These are phyloP conservation scores for Sterrhoptilus dennistouni DNA, from an alignment of 2,113 vertebrate genomes.

Conservation along the genomic window DNA sequence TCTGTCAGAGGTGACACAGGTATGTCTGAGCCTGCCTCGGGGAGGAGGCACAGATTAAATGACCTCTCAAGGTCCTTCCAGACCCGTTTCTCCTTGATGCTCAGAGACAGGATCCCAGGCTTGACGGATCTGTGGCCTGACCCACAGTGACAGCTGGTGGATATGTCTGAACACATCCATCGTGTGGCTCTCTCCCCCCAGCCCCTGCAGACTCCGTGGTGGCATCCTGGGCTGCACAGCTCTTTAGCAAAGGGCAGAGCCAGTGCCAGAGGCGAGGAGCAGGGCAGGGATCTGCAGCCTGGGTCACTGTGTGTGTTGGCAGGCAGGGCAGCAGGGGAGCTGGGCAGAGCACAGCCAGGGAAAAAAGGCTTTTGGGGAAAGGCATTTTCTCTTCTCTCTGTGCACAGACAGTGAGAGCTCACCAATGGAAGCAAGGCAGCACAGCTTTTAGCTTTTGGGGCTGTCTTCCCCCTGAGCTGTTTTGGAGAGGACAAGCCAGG, in stretches of 20 bases:
- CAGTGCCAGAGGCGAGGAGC: background rate
- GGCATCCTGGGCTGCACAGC: background rate
- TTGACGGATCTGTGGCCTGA: slow-evolving; percentile 56
- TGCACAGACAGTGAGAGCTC: background rate
- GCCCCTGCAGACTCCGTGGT: background rate
- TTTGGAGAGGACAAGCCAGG: slow-evolving; percentile 1
- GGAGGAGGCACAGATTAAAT: slow-evolving; percentile 1
- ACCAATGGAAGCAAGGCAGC: background rate
- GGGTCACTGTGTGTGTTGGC: background rate
- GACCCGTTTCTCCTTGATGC: background rate
- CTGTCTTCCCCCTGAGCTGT: background rate
- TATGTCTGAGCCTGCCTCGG: background rate
- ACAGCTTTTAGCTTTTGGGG: background rate
- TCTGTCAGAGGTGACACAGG: slow-evolving; percentile 1
- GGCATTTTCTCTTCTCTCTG: background rate
- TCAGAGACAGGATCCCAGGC: slow-evolving; percentile 28
- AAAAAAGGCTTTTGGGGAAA: background rate
- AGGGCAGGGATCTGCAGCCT: background rate
- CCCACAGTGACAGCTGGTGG: slow-evolving; percentile 19
- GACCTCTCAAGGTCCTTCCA: slow-evolving; percentile 59
- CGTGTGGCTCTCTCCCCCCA: background rate
- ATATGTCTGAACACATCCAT: slow-evolving; percentile 32
- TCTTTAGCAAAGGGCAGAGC: slow-evolving; percentile 47
- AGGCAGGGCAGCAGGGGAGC: background rate
- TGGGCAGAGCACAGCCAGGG: background rate